Base-by-base conservation (phyloP, 2,797 vertebrate genomes). In the Etheostoma nigrum region DNA sequence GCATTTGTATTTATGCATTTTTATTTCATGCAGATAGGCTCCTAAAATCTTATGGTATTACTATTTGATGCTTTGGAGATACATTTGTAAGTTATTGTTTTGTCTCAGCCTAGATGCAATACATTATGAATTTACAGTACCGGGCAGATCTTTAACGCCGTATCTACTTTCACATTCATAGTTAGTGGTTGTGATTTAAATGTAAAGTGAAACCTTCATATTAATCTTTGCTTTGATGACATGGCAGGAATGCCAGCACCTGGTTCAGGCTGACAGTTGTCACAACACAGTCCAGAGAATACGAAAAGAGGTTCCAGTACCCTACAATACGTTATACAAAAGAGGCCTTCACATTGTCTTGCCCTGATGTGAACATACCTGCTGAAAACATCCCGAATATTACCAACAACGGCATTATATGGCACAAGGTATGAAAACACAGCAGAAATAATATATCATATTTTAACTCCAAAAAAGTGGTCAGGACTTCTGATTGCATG, bases 381-480 rank as follows among this genome's bases (percentile, higher is more conserved):
- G 6, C 12, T 70, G 13, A 0, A 4, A 40, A 67, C 5, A 65
- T 1, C 15, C 45, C 10, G 0, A 40, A 69, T 12, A 67, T 89
- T 0, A 82, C 40, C 27, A 52, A 3, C 4, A 61, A 1, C 0
- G 13, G 3, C 18, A 30, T 51, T 2, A 60, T 3, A 7, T 93
- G 93, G 89, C 44, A 54, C 42, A 93, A 92, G 91, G 93, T 94
- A 77, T 48, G 15, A 27, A 60, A 55, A 59, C 2, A 53, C 12
- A 9, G 42, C 33, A 33, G 23, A 70, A 33, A 13, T 44, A 44
- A 15, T 0, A 15, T 5, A 15, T 15, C 6, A 4, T 15, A 44
- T 44, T 15, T 15, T 15, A 44, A 4, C 42, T 44, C 13, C 42
- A 44, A 4, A 44, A 15, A 44, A 15, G 42, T 44, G 13, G 42